Evolutionary conservation across 2,113 vertebrate species (phyloP).

Genomic region (Oxygymnocypris stewartii): DNA sequence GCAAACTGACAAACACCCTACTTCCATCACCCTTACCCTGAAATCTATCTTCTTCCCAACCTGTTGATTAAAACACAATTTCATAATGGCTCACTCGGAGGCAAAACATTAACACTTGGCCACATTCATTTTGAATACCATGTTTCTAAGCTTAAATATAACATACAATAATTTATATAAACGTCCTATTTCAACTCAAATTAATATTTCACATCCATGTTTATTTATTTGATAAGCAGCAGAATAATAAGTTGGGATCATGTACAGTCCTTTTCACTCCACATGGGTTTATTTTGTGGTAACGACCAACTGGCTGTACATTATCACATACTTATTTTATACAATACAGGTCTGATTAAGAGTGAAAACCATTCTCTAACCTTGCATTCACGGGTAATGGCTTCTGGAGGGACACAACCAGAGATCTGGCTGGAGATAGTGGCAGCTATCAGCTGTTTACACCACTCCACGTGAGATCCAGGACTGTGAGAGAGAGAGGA

Average conservation of each 20-base stretch:
- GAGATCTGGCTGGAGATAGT: slow-evolving; percentile 96
- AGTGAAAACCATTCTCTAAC: slow-evolving; percentile 63
- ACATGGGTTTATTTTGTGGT: neutral
- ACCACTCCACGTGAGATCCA: slow-evolving; percentile 97
- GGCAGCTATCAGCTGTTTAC: slow-evolving; percentile 98
- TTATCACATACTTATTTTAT: neutral
- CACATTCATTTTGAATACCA: neutral
- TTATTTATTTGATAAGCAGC: neutral
- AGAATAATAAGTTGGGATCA: neutral
- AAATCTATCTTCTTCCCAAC: slow-evolving; percentile 81
- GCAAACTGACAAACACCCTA: slow-evolving; percentile 52
- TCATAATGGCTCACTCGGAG: slow-evolving; percentile 19
- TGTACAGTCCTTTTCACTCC: neutral
- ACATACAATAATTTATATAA: neutral
- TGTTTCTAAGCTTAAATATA: neutral
- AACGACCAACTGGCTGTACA: neutral
- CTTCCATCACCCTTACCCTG: slow-evolving; percentile 79
- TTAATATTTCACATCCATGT: neutral
- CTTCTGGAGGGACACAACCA: slow-evolving; percentile 77
- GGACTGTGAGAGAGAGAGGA: slow-evolving; percentile 75
- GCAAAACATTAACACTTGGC: neutral
- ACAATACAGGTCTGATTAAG: neutral
- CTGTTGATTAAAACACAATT: slow-evolving; percentile 80
- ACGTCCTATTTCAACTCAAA: neutral
- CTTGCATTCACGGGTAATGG: slow-evolving; percentile 81